Percentiles rank a stretch among this genome's conserved stretches.
These are phyloP conservation scores for Aphelocoma coerulescens DNA, from an alignment of 2,113 vertebrate genomes.

Conservation along the genomic window DNA sequence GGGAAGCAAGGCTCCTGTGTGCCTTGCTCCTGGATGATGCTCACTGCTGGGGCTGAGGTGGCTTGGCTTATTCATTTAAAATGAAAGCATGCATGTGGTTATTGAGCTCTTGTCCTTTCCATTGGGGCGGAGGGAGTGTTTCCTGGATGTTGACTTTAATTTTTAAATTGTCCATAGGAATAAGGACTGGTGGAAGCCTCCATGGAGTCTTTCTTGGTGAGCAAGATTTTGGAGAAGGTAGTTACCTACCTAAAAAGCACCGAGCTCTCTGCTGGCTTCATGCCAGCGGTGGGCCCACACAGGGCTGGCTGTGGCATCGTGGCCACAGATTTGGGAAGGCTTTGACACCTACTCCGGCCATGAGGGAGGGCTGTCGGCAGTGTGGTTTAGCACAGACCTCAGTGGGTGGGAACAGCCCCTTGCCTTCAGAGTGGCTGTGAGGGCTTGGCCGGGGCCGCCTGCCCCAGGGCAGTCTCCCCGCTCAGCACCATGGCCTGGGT, in stretches of 20 bases:
- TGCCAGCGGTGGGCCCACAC: background rate
- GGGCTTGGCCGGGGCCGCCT: background rate
- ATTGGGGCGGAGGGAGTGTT: background rate
- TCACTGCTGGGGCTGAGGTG: background rate
- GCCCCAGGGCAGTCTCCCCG: background rate
- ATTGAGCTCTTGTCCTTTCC: background rate
- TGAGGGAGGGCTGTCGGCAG: background rate
- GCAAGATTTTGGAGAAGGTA: background rate
- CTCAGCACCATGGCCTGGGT: background rate
- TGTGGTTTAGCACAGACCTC: accelerated
- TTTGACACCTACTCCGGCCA: background rate
- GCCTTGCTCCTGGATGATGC: background rate
- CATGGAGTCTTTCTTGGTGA: background rate
- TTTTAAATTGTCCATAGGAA: background rate
- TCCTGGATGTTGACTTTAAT: background rate
- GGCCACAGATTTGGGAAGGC: background rate
- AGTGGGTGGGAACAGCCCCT: background rate
- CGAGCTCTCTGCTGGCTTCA: background rate
- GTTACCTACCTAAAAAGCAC: background rate
- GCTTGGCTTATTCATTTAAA: background rate
- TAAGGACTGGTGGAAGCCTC: background rate
- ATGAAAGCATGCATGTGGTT: background rate
- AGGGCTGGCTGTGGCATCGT: background rate
- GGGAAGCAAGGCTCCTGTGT: background rate
- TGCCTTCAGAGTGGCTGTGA: background rate